Conservation (phyloP, 2,797 vertebrate genomes). For the Rhodeus uyekii region DNA sequence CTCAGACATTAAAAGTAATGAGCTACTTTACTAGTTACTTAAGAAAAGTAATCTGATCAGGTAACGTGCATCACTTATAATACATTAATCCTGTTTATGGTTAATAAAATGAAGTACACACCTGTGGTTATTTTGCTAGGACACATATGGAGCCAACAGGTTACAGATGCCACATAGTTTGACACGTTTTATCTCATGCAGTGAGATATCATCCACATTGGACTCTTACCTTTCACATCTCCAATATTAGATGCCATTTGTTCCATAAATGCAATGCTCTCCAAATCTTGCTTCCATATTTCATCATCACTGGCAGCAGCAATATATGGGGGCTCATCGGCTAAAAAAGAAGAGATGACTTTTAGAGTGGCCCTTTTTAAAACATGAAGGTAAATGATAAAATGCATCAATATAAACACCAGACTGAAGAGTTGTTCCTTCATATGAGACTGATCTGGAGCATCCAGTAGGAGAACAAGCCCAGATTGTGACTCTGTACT, state of each 20-base stretch:
- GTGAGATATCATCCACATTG: no score
- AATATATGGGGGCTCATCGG: constrained; percentile 66
- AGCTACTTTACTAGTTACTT: neutral
- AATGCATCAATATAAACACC: constrained; percentile 61
- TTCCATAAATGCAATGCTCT: constrained; percentile 68
- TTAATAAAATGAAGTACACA: no score
- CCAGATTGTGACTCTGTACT: constrained; percentile 68
- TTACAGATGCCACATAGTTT: neutral
- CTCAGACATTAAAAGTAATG: no score
- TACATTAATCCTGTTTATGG: no score
- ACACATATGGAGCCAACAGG: neutral
- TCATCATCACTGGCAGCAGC: constrained; percentile 69
- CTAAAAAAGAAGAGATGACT: constrained; percentile 51
- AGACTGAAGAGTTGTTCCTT: constrained; percentile 72
- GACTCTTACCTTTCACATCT: constrained; percentile 75
- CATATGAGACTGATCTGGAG: constrained; percentile 65
- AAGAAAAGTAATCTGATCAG: neutral
- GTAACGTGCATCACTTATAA: neutral
- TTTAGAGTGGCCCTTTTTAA: neutral
- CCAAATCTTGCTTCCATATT: constrained; percentile 73
- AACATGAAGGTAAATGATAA: neutral
- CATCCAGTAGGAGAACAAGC: constrained; percentile 73
- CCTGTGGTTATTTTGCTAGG: neutral
- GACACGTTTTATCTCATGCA: neutral
- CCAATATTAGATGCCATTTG: constrained; percentile 62